Evolutionary conservation across 2,113 vertebrate genomes (phyloP).

Genomic region (Turdus rufiventris): DNA sequence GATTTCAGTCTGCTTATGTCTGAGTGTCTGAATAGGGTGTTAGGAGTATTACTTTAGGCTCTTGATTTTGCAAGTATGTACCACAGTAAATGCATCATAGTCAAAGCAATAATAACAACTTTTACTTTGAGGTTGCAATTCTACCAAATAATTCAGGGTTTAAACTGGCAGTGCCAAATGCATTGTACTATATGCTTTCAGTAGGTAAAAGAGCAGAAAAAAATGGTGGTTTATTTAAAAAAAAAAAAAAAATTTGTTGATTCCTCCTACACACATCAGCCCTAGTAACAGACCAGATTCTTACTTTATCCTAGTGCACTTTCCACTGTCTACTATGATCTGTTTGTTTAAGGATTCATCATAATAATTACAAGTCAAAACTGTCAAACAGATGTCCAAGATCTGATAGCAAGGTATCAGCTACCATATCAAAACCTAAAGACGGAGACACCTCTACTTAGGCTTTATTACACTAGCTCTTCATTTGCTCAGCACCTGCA

Average conservation of each 20-base stretch:
- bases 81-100: neutral
- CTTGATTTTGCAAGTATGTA: neutral
- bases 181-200: neutral
- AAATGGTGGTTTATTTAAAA: neutral
- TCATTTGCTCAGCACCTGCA: neutral
- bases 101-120: neutral
- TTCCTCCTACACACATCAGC: neutral
- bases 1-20: slow-evolving; percentile 4
- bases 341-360: slow-evolving; percentile 37
- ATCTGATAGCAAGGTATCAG: neutral
- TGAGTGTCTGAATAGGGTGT: slow-evolving; percentile 29
- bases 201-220: neutral
- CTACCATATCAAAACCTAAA: neutral
- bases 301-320: neutral
- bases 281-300: neutral
- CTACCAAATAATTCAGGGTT: neutral
- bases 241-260: neutral
- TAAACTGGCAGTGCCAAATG: neutral
- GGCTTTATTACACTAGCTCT: neutral
- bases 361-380: slow-evolving; percentile 26
- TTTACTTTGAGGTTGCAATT: neutral
- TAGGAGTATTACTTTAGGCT: neutral
- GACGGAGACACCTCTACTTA: neutral
- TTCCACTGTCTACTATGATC: neutral
- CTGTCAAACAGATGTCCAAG: slow-evolving; percentile 10